A percentile compares a stretch with the other conserved stretches of the same genome.
phyloP scores from a whole-genome alignment of 1,140 invertebrate species.

The Eciton burchellii region DNA sequence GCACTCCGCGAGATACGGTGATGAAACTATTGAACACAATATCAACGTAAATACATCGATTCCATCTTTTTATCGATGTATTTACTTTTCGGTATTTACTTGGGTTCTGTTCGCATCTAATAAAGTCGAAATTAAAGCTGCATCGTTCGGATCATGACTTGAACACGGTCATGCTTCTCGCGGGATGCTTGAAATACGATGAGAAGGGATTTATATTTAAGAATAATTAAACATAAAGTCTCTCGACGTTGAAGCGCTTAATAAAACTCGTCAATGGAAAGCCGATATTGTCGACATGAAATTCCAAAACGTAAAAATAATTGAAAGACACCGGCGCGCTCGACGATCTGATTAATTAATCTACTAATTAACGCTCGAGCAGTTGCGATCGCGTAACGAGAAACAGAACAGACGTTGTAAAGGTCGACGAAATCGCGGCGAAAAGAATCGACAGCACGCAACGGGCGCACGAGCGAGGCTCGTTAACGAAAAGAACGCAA shows the following conservation, averaged over 20 bases:
- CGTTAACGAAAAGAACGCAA: not conserved
- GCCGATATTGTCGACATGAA: not conserved
- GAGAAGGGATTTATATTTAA: too few species aligned
- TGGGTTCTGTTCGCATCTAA: not conserved
- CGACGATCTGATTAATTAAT: too few species aligned
- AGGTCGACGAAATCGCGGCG: not conserved
- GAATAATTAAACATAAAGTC: too few species aligned
- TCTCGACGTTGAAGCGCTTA: not conserved
- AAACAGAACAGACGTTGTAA: not conserved
- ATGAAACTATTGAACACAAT: not conserved
- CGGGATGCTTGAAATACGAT: too few species aligned
- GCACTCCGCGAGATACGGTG: not conserved
- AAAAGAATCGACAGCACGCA: not conserved
- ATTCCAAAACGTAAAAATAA: slow-evolving; percentile 6
- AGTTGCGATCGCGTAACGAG: not conserved
- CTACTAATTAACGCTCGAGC: too few species aligned
- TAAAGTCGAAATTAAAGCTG: not conserved
- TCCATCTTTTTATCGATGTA: not conserved
- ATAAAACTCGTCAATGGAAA: slow-evolving; percentile 3
- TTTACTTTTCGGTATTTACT: not conserved
- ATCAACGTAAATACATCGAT: slow-evolving; percentile 11
- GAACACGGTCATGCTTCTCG: too few species aligned
- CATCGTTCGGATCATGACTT: too few species aligned
- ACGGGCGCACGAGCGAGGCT: too few species aligned
- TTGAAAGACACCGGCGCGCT: too few species aligned